Conservation (phyloP, 1,140 invertebrate species). For the Conus ventricosus region DNA sequence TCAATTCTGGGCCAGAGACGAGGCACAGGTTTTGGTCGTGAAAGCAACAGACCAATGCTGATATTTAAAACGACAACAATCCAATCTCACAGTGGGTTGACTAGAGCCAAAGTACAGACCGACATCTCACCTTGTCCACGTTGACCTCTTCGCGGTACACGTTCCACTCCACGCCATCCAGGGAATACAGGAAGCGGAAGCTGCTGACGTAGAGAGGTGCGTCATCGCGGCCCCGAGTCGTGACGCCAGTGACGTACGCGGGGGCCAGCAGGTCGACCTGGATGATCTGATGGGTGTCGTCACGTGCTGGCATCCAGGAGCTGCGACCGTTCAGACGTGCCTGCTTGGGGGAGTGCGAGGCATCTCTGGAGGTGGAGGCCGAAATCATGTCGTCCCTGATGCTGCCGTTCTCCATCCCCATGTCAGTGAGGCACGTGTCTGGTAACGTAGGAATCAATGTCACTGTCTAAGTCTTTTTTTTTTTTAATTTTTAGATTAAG, state of each 20-base stretch:
- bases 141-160: constrained; percentile 78
- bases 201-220: constrained; percentile 81
- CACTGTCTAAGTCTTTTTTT: no score
- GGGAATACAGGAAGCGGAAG: constrained; percentile 84
- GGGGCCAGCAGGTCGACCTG: constrained; percentile 86
- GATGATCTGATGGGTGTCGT: constrained; percentile 63
- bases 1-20: no score
- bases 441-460: not conserved
- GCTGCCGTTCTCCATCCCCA: constrained; percentile 80
- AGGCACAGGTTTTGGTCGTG: no score
- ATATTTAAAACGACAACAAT: no score
- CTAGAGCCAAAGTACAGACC: no score
- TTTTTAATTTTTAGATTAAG: no score
- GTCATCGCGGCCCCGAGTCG: constrained; percentile 78
- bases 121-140: constrained; percentile 17
- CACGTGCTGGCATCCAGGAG: constrained; percentile 63
- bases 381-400: constrained; percentile 79
- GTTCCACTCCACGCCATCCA: constrained; percentile 83
- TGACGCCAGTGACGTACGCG: constrained; percentile 86
- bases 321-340: constrained; percentile 65
- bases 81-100: no score
- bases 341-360: constrained; percentile 58
- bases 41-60: no score
- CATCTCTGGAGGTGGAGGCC: constrained; percentile 75
- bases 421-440: constrained; percentile 78